Evolutionary conservation across 2,113 vertebrate genomes (phyloP), one percentile per base, ranked within the genome.

Genomic region (Clarias macrocephalus): DNA sequence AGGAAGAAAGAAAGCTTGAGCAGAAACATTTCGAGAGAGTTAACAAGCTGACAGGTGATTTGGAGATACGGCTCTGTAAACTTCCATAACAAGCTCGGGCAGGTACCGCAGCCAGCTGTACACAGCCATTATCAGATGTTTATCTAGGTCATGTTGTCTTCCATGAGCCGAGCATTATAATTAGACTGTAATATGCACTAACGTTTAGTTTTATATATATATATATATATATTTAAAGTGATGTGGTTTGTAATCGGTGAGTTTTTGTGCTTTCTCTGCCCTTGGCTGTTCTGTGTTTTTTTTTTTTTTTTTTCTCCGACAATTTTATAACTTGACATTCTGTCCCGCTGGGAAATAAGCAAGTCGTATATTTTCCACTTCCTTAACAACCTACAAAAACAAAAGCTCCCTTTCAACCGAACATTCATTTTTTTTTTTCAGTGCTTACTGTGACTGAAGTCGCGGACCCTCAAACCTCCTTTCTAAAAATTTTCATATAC

Each of bases 51-150:
- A 86, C 84, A 82, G 54, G 84, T 77, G 19, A 86, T 86, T 86
- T 87, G 33, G 18, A 86, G 85, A 86, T 76, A 77, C 23, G 10
- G 3, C 76, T n/a, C 66, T 68, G 75, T 88, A 90, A 86, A 88
- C 84, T 76, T 82, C 73, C 84, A n/a, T 76, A 83, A 88, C 85
- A 90, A 86, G 89, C 82, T 87, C 42, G 2, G 81, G 60, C 87
- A 88, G 12, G 85, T 84, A 84, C 57, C 3, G 19, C 65, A 84
- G 25, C 72, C 77, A 90, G 68, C 72, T 86, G 68, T 68, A 80
- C 59, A 84, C 80, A 85, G 83, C 56, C 28, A 68, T 86, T 82
- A 77, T 70, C 66, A 85, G 62, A 82, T 86, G 85, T 90, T 86
- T 86, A 88, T 88, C 63, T 81, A 70, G 72, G 52, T 60, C 80